Evolutionary conservation across 1,140 invertebrate species (phyloP).

Genomic region (Psix sp.): DNA sequence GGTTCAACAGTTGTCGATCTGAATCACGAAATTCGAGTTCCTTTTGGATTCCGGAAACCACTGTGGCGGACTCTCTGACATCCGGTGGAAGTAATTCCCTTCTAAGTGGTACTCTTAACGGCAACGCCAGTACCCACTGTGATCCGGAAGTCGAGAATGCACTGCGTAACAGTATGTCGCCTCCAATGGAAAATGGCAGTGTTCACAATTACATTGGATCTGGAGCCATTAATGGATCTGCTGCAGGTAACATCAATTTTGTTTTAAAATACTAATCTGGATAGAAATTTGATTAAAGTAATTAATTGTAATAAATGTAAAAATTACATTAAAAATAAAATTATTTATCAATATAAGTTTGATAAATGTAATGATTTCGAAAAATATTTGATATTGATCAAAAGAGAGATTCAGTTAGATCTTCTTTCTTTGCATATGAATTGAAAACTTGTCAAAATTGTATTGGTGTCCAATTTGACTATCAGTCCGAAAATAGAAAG

Average conservation of each 20-base stretch:
- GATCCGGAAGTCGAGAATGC: slow-evolving; percentile 46
- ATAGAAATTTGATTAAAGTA: no score
- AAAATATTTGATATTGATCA: no score
- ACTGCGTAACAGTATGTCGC: slow-evolving; percentile 56
- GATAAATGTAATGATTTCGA: no score
- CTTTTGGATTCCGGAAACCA: slow-evolving; percentile 65
- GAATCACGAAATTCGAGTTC: slow-evolving; percentile 67
- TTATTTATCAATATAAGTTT: no score
- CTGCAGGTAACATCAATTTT: slow-evolving; percentile 30
- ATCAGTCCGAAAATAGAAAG: no score
- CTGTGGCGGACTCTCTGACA: slow-evolving; percentile 58
- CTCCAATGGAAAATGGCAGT: slow-evolving; percentile 65
- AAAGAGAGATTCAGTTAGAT: no score
- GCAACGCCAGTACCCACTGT: slow-evolving; percentile 44
- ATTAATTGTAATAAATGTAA: no score
- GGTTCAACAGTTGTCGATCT: slow-evolving; percentile 78
- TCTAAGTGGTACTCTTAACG: slow-evolving; percentile 53
- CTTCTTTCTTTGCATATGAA: no score
- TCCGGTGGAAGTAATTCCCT: slow-evolving; percentile 55
- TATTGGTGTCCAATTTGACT: no score
- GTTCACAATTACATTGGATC: slow-evolving; percentile 48
- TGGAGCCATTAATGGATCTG: slow-evolving; percentile 45
- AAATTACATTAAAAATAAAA: no score
- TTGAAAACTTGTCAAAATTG: no score
- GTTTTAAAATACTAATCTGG: no score